Evolutionary conservation across 2,888 invertebrate genomes (phyloP).

Genomic region (Ceriagrion tenellum): DNA sequence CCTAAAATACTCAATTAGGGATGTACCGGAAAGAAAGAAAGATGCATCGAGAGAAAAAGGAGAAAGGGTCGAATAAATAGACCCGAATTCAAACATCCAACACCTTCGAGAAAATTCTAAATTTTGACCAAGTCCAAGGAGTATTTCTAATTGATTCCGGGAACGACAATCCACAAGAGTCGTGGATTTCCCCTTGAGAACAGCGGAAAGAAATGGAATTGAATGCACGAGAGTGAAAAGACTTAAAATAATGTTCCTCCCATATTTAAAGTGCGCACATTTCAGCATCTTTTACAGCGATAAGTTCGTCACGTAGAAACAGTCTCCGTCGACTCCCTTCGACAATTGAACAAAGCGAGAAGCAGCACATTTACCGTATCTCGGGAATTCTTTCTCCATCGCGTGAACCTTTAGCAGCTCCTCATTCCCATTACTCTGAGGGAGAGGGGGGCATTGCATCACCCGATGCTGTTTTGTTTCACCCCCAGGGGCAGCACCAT

Average conservation of each 20-base stretch:
- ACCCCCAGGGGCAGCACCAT: not conserved
- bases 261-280: not conserved
- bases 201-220: not conserved
- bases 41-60: too few species aligned
- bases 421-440: not conserved
- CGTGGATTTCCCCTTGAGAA: too few species aligned
- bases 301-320: not conserved
- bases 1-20: too few species aligned
- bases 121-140: too few species aligned
- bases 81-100: too few species aligned
- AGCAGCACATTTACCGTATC: not conserved
- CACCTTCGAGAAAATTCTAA: too few species aligned
- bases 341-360: not conserved
- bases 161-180: too few species aligned
- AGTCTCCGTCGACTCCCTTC: not conserved
- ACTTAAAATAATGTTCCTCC: not conserved
- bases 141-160: too few species aligned
- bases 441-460: not conserved
- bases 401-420: not conserved
- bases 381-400: not conserved
- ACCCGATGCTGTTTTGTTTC: conserved; percentile 43
- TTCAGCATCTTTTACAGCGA: not conserved
- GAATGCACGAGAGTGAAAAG: not conserved
- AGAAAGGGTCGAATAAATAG: too few species aligned
- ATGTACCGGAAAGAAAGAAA: too few species aligned